These are phyloP conservation scores for Anabacerthia variegaticeps DNA, from an alignment of 2,797 vertebrate genomes.

Conservation along the genomic window DNA sequence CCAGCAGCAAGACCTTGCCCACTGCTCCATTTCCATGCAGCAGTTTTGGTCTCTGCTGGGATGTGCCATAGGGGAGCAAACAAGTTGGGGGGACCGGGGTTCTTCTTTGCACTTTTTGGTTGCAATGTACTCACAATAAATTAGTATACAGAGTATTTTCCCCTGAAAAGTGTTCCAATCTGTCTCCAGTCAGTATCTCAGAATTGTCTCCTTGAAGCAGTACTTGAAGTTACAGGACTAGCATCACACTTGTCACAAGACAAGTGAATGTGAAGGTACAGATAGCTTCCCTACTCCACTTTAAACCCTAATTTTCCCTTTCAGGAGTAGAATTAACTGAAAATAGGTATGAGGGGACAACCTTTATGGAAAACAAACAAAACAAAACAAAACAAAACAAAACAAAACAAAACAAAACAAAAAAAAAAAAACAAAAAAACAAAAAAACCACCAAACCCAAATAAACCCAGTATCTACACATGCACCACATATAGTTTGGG, in stretches of 20 bases:
- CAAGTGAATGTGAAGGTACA: neutral
- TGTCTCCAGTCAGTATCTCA: neutral
- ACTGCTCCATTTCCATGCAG: neutral
- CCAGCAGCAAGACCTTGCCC: neutral
- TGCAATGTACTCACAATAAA: neutral
- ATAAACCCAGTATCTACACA: neutral
- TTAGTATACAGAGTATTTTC: neutral
- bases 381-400: no score
- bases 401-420: no score
- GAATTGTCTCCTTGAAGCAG: neutral
- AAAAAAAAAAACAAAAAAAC: no score
- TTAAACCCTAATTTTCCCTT: neutral
- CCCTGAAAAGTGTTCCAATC: fast-evolving
- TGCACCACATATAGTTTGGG: neutral
- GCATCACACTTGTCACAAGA: neutral
- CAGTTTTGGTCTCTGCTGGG: neutral
- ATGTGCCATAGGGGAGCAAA: neutral
- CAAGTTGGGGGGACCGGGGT: fast-evolving
- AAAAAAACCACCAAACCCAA: no score
- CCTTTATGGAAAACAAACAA: neutral
- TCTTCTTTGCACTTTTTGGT: neutral
- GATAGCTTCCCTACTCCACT: fast-evolving
- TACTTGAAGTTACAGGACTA: neutral
- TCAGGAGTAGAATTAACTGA: neutral
- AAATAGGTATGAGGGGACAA: neutral